phyloP scores from a whole-genome alignment of 2,797 vertebrate genomes.

The Pelochelys cantorii region DNA sequence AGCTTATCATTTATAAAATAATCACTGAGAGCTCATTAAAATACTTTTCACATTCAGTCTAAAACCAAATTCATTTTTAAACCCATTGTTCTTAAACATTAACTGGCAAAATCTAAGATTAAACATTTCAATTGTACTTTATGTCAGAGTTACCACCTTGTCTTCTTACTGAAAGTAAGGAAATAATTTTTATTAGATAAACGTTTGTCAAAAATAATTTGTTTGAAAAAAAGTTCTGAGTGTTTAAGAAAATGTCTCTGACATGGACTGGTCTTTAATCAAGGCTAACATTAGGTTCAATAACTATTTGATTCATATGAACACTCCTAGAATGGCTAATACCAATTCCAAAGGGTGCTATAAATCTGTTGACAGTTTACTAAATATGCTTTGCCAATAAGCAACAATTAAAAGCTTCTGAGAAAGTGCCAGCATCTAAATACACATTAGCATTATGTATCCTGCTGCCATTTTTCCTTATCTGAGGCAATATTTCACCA shows the following conservation, averaged over 20 bases:
- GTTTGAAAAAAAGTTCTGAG: neutral
- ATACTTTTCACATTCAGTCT: neutral
- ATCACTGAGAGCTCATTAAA: neutral
- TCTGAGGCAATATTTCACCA: neutral
- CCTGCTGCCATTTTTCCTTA: neutral
- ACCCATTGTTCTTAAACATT: neutral
- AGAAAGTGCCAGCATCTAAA: neutral
- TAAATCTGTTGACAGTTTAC: neutral
- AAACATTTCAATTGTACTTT: neutral
- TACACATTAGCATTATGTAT: neutral
- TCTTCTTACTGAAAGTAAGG: neutral
- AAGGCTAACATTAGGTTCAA: neutral
- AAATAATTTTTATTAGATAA: neutral
- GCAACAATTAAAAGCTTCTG: neutral
- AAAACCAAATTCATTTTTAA: neutral
- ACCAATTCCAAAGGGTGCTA: neutral
- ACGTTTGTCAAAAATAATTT: neutral
- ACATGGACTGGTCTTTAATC: neutral
- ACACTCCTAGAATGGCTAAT: neutral
- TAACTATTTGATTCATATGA: constrained; percentile 15
- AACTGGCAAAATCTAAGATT: neutral
- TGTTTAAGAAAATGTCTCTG: constrained; percentile 4
- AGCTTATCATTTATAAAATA: neutral
- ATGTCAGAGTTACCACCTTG: fast-evolving
- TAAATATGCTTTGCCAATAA: neutral